Percentiles rank a stretch among this genome's conserved stretches.
Evolutionary conservation across 2,797 vertebrate species (phyloP).

Genomic region (Chaunax sp.): DNA sequence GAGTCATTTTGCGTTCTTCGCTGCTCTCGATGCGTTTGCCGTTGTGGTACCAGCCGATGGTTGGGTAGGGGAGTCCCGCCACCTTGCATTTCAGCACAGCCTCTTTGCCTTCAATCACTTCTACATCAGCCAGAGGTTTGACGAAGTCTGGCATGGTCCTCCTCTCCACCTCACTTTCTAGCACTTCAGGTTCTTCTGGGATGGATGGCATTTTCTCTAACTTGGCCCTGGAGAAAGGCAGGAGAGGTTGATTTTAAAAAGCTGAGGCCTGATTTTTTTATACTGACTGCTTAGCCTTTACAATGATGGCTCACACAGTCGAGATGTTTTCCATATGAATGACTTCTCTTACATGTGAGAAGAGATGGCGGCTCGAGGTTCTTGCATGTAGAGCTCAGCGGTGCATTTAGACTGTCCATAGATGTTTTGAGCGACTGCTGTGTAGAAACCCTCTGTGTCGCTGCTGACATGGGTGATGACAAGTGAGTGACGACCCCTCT

Average conservation of each 20-base stretch:
- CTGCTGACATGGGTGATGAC: constrained; percentile 87
- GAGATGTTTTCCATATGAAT: constrained; percentile 5
- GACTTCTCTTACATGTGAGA: constrained; percentile 89
- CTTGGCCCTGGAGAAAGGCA: constrained; percentile 84
- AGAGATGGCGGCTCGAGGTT: constrained; percentile 86
- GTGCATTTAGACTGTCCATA: constrained; percentile 89
- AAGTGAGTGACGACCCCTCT: constrained; percentile 89
- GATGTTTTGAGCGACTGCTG: constrained; percentile 84
- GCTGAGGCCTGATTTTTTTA: no score
- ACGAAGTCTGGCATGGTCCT: constrained; percentile 95
- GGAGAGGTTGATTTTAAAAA: neutral
- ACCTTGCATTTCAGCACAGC: constrained; percentile 91
- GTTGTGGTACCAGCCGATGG: constrained; percentile 96
- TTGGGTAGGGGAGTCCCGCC: constrained; percentile 92
- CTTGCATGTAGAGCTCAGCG: constrained; percentile 93
- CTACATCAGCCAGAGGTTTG: constrained; percentile 90
- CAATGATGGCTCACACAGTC: neutral
- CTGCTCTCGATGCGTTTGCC: constrained; percentile 91
- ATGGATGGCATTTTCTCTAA: constrained; percentile 99
- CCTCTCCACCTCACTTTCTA: constrained; percentile 88
- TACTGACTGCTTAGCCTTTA: neutral
- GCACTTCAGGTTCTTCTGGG: constrained; percentile 92
- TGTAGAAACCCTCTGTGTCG: constrained; percentile 91
- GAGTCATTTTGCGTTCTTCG: constrained; percentile 92
- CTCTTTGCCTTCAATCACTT: constrained; percentile 92